Conservation (phyloP, 2,113 vertebrate species). For the Rhegmatorhina hoffmannsi region DNA sequence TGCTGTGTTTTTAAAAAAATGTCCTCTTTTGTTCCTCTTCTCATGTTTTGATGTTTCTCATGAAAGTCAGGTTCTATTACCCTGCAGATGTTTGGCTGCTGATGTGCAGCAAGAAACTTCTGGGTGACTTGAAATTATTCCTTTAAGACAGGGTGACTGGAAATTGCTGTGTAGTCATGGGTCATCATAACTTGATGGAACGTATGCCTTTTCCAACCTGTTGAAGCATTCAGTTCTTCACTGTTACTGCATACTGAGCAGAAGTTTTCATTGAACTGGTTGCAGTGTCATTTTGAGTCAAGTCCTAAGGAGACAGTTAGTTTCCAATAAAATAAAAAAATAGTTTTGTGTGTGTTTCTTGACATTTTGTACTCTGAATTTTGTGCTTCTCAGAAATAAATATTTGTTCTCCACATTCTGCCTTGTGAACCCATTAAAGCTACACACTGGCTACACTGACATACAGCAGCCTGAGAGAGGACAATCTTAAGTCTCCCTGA, state of each 20-base stretch:
- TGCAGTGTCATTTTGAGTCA: background rate
- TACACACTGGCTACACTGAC: accelerated
- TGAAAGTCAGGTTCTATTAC: background rate
- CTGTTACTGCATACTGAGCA: background rate
- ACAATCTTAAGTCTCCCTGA: background rate
- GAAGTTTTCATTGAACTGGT: background rate
- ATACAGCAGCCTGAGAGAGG: background rate
- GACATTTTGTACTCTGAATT: background rate
- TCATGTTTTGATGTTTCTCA: background rate
- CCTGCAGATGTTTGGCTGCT: background rate
- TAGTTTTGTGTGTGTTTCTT: background rate
- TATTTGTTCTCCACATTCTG: background rate
- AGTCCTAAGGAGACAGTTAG: background rate
- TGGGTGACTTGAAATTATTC: background rate
- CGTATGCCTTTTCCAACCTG: background rate
- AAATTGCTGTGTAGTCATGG: background rate
- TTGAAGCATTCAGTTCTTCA: background rate
- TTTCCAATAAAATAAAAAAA: background rate
- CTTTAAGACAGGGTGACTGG: background rate
- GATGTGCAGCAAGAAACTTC: background rate
- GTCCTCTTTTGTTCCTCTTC: background rate
- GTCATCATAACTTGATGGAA: background rate
- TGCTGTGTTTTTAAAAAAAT: background rate
- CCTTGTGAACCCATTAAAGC: background rate
- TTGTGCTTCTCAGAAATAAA: background rate